These are phyloP conservation scores for Pseudomugil gertrudae DNA, from an alignment of 2,797 vertebrate species.

Conservation along the genomic window DNA sequence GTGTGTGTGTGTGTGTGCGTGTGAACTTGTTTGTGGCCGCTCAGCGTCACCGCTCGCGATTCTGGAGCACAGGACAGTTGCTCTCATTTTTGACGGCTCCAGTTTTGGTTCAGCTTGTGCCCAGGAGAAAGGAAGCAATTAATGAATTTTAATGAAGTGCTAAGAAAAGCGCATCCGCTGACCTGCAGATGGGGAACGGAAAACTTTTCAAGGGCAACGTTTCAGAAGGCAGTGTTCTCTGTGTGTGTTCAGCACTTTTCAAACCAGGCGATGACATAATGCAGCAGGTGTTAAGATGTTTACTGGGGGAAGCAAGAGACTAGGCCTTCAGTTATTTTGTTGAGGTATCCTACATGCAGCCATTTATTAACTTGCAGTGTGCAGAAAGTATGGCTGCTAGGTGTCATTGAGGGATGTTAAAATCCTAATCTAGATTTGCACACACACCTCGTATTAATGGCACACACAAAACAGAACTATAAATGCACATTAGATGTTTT, in stretches of 20 bases:
- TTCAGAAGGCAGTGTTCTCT: constrained; percentile 10
- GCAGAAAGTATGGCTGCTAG: too few species aligned
- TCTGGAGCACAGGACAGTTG: constrained; percentile 65
- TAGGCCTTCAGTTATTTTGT: too few species aligned
- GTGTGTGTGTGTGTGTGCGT: not conserved
- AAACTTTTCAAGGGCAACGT: constrained; percentile 77
- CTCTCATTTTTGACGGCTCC: constrained; percentile 68
- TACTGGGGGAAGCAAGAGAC: not conserved
- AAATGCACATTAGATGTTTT: not conserved
- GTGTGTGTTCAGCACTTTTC: constrained; percentile 34
- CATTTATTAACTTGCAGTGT: not conserved
- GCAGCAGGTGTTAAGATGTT: not conserved
- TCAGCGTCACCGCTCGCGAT: constrained; percentile 47
- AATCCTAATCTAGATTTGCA: too few species aligned
- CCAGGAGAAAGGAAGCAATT: constrained; percentile 84
- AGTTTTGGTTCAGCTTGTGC: constrained; percentile 66
- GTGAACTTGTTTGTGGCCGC: constrained; percentile 24
- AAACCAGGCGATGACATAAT: not conserved
- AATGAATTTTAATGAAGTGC: constrained; percentile 84
- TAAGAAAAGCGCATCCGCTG: constrained; percentile 81
- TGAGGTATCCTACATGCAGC: not conserved
- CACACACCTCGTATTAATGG: not conserved
- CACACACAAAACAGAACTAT: not conserved
- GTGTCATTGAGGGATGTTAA: too few species aligned
- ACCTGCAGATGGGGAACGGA: constrained; percentile 59